Evolutionary conservation across 2,888 invertebrate species (phyloP).

Genomic region (Plagiodera versicolora): DNA sequence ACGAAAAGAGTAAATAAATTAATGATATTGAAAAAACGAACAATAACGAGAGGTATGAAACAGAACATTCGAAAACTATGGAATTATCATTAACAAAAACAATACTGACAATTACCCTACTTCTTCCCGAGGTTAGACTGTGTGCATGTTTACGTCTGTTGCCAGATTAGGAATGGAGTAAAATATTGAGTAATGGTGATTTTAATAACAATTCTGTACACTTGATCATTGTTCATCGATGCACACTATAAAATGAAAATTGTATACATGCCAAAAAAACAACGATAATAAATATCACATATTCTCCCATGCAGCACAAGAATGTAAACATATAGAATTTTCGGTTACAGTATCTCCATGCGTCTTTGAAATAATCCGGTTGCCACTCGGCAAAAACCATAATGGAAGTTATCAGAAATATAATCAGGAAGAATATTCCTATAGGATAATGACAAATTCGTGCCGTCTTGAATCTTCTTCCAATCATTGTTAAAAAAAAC

Average conservation of each 20-base stretch:
- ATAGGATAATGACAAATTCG: conserved; percentile 12
- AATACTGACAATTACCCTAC: no score
- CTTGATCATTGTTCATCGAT: not conserved
- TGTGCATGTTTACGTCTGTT: no score
- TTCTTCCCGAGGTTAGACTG: no score
- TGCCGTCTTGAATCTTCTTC: conserved; percentile 8
- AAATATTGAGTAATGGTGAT: no score
- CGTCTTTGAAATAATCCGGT: conserved; percentile 34
- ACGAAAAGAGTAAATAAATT: no score
- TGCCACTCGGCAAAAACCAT: conserved; percentile 32
- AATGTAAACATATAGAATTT: conserved; percentile 27
- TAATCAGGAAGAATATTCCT: conserved; percentile 11
- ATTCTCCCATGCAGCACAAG: conserved; percentile 20
- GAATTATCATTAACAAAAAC: no score
- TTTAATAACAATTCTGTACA: no score
- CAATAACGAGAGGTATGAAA: no score
- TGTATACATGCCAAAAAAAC: conserved; percentile 17
- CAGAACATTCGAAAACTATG: no score
- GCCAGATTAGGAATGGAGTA: not conserved
- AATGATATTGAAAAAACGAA: no score
- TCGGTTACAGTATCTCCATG: conserved; percentile 31
- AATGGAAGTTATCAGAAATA: conserved; percentile 9
- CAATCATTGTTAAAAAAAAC: conserved; percentile 24
- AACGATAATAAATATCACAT: conserved; percentile 20
- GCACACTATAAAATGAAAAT: conserved; percentile 16